A percentile compares a stretch with the other conserved stretches of the same genome.
phyloP scores from a whole-genome alignment of 2,113 vertebrate species.

The Phasianus colchicus region DNA sequence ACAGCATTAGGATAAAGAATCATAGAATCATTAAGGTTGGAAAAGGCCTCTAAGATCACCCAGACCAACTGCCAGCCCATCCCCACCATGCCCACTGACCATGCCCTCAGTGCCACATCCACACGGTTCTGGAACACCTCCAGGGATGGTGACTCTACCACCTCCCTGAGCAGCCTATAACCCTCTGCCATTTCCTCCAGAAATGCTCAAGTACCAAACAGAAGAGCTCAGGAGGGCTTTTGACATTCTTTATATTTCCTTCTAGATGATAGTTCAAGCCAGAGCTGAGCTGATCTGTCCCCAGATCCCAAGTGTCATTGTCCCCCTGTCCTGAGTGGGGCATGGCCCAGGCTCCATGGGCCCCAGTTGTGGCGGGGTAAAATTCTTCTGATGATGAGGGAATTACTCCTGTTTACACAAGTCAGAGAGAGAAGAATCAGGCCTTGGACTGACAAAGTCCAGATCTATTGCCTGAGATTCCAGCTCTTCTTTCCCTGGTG shows the following conservation, averaged over 20 bases:
- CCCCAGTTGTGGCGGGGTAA: not conserved
- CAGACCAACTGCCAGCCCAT: too few relatives aligned
- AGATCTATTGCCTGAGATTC: conserved; percentile 54
- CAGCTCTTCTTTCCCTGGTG: conserved; percentile 32
- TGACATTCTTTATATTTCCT: conserved; percentile 14
- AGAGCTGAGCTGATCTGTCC: not conserved
- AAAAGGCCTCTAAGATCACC: too few relatives aligned
- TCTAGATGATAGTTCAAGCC: not conserved
- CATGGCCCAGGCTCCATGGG: fast-evolving
- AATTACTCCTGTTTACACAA: conserved; percentile 60
- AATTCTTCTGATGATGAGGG: conserved; percentile 22
- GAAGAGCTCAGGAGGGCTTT: not conserved
- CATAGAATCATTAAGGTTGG: too few relatives aligned
- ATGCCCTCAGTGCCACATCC: too few relatives aligned
- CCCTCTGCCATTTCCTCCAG: not conserved
- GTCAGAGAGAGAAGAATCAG: conserved; percentile 58
- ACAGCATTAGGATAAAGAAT: not conserved
- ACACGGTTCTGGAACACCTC: too few relatives aligned
- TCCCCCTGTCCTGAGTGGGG: not conserved
- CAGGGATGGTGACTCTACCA: too few relatives aligned
- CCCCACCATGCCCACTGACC: too few relatives aligned
- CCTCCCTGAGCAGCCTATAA: not conserved
- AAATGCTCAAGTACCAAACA: not conserved
- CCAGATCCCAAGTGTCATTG: not conserved
- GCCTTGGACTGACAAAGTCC: conserved; percentile 33